Base-by-base conservation (phyloP, 2,113 vertebrate species). In the Carettochelys insculpta region DNA sequence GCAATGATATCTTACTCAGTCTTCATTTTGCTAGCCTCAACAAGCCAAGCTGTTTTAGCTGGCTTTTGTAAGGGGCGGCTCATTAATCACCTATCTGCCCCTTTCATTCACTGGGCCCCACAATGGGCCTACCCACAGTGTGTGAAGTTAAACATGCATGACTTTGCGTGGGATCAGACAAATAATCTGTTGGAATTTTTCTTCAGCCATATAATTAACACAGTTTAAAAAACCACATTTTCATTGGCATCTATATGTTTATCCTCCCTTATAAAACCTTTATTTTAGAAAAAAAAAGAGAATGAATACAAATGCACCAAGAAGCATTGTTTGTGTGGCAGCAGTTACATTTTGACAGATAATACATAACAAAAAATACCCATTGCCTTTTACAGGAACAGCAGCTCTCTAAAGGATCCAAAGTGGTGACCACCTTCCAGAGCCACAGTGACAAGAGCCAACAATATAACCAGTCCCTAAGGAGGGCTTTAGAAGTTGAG, bases 311-410 rank as follows among this genome's bases (percentile, higher is more conserved):
- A 38, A 89, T 79, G 88, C 73, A 91, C 77, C 88, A 73, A 90
- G 51, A 71, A 29, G 81, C 58, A 45, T 77, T 77, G 86, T 73
- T 71, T 54, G 47, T 3, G 73, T 0, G 27, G 7, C 61, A 38
- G 19, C 61, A 68, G n/a, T 20, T 68, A 38, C 45, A 82, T 11
- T 16, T 89, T 38, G 80, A 71, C 19, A 78, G 83, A n/a, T 90
- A 92, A 90, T 27, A 48, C 87, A 93, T 89, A 94, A n/a, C 71
- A 87, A 90, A n/a, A 91, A 22, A 68, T 54, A 84, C 53, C 56
- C 75, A 27, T 47, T 25, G 38, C 85, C 43, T 71, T 92, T 89
- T 52, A 82, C 41, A 50, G n/a, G 61, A 89, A 78, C 1, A 65
- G 84, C 16, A 80, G 41, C 53, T 93, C 90, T 82, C 24, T 43